These are phyloP conservation scores for Solea solea DNA, from an alignment of 2,113 vertebrate species.

Conservation along the genomic window DNA sequence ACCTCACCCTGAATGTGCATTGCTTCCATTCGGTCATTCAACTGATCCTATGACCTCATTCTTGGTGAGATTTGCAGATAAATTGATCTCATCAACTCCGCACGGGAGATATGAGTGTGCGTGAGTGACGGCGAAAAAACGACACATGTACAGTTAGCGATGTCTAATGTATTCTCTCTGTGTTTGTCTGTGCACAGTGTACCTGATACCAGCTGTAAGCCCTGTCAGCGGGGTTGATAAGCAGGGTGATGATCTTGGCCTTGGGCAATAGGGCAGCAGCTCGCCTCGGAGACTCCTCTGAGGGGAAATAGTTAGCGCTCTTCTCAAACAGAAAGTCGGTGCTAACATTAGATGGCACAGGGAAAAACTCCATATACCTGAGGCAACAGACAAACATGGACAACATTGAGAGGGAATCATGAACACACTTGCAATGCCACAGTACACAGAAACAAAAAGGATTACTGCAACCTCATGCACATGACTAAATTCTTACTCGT, in stretches of 20 bases:
- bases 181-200: slow-evolving; percentile 24
- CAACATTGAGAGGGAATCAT: slow-evolving; percentile 1
- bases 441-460: background rate
- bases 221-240: slow-evolving; percentile 94
- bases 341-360: slow-evolving; percentile 91
- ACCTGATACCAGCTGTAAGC: slow-evolving; percentile 99
- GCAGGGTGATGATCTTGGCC: slow-evolving; percentile 95
- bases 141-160: background rate
- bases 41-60: slow-evolving; percentile 25
- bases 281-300: slow-evolving; percentile 91
- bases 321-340: slow-evolving; percentile 98
- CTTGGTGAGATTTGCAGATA: slow-evolving; percentile 4
- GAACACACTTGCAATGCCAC: background rate
- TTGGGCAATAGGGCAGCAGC: slow-evolving; percentile 92
- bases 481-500: background rate
- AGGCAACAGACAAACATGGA: slow-evolving; percentile 43
- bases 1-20: background rate
- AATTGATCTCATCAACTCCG: slow-evolving; percentile 30
- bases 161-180: slow-evolving; percentile 16
- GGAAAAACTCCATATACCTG: slow-evolving; percentile 99
- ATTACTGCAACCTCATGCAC: slow-evolving; percentile 4
- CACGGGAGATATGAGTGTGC: background rate
- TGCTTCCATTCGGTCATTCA: background rate
- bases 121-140: background rate
- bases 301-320: slow-evolving; percentile 97